Base-by-base conservation (phyloP, 2,888 invertebrate genomes). In the Mythimna ferrago region DNA sequence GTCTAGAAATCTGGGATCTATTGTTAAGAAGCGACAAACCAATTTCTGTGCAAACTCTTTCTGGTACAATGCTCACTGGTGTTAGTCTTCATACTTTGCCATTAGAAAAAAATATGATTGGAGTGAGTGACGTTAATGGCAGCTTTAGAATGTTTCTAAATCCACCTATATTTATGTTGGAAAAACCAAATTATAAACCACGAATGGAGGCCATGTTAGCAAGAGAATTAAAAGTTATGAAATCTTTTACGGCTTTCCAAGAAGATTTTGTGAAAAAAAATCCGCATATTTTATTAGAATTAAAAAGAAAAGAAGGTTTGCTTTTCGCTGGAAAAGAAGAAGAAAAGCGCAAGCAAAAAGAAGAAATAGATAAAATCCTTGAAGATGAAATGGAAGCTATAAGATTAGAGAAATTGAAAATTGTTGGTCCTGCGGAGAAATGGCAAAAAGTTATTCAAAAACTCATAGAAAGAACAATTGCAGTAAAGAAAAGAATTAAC, bases 1-100 rank as follows among this genome's bases (percentile, higher is more conserved):
- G 97, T 74, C 94, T 98, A 16, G 98, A 99, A 92, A 97, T 97
- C 10, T 99, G 99, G 99, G 98, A 98, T 93, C 94, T 99, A 71
- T 92, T 98, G 70, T 93, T 97, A 64, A 97, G 97, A 88, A 97
- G 97, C 80, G 97, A 98, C 84, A 97, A 97, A 80, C 97, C 98
- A 0, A 97, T 97, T 74, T 96, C 97, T 69, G 96, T 97, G 1
- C 97, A 98, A 89, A 97, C 97, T 76, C 93, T 98, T 32, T 98
- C 98, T 6, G 97, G 97, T 5, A 96, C 96, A 10, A 96, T 97
- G 89, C 95, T 98, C 21, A 97, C 98, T 0, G 96, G 97, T 32
- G 95, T 97, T 35, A 97, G 96, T 48, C 94, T 97, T 61, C 97
- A 98, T 88, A 95, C 96, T 10, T 92, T 97, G 0, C 93, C 96